Base-by-base conservation (phyloP, 2,113 vertebrate genomes). In the Misgurnus anguillicaudatus region DNA sequence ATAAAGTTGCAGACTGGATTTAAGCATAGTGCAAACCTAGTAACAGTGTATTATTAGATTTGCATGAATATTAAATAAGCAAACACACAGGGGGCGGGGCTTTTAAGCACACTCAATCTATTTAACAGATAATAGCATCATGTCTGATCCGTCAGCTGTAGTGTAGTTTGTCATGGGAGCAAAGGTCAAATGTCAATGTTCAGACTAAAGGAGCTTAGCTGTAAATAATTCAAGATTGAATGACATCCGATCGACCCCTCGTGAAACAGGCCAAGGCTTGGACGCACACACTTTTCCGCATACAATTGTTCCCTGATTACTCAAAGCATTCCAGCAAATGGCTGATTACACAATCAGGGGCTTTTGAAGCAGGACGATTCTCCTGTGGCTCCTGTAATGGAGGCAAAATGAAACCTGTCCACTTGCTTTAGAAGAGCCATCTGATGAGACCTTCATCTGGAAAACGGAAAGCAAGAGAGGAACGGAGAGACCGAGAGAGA, bases 261-360 rank as follows among this genome's bases (percentile, higher is more conserved):
- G 9, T 36, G 45, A 64, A 39, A 10, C 45, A 48, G 41, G 60
- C 17, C 31, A 60, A 74, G 72, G 16, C 41, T 45, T 0, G 9
- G 41, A 6, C 4, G 24, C 38, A 17, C 53, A 36, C 36, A 78
- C 74, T 53, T 13, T 69, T 53, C 24, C 11, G 16, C 14, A 64
- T 72, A 79, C 78, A 72, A 79, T 79, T 79, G 78, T 71, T 63
- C 78, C 61, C 78, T 79, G 78, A 79, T 79, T 79, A 79, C 78
- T 70, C 53, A 42, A 64, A 62, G 42, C 61, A 65, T 64, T 55
- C 57, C 61, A 48, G 39, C 39, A 64, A 90, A 89, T 79, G 86
- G 80, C 85, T 83, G 86, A 89, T 89, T 89, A 90, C 85, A 87
- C 84, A 88, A 90, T 89, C 88, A 89, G 82, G 85, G 84, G 84